Percentiles rank a stretch among this genome's conserved stretches.
These are phyloP conservation scores for Bombus confusus DNA, from an alignment of 1,140 invertebrate genomes.

Conservation along the genomic window DNA sequence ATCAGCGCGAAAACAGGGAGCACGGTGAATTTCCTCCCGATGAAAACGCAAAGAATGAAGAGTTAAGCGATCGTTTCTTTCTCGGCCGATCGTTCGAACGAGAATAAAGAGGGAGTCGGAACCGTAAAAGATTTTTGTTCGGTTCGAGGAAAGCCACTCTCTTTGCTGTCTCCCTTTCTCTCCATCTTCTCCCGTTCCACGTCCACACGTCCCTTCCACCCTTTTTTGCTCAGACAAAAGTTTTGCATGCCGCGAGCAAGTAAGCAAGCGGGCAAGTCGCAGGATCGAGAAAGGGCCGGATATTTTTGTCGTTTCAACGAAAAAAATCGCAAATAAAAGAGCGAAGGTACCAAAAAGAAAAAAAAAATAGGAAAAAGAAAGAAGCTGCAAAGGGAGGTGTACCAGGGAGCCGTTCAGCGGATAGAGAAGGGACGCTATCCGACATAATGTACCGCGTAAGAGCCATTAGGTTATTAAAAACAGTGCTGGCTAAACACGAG, in stretches of 20 bases:
- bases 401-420: neutral
- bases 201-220: constrained; percentile 39
- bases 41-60: constrained; percentile 53
- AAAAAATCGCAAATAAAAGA: constrained; percentile 64
- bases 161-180: neutral
- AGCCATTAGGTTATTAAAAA: constrained; percentile 83
- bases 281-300: constrained; percentile 30
- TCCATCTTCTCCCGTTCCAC: neutral
- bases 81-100: constrained; percentile 53
- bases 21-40: constrained; percentile 31
- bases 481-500: constrained; percentile 71
- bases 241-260: constrained; percentile 51
- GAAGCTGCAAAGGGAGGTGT: constrained; percentile 1
- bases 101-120: constrained; percentile 4
- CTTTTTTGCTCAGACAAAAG: constrained; percentile 45
- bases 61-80: constrained; percentile 65
- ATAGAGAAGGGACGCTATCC: constrained; percentile 55
- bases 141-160: constrained; percentile 26
- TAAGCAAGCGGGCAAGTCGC: constrained; percentile 12
- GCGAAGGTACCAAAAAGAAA: constrained; percentile 61
- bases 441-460: constrained; percentile 76
- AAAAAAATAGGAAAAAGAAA: constrained; percentile 36
- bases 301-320: constrained; percentile 66
- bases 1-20: constrained; percentile 36
- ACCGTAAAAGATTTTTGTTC: constrained; percentile 52